phyloP scores from a whole-genome alignment of 2,113 vertebrate species.

The Brachirus orientalis region DNA sequence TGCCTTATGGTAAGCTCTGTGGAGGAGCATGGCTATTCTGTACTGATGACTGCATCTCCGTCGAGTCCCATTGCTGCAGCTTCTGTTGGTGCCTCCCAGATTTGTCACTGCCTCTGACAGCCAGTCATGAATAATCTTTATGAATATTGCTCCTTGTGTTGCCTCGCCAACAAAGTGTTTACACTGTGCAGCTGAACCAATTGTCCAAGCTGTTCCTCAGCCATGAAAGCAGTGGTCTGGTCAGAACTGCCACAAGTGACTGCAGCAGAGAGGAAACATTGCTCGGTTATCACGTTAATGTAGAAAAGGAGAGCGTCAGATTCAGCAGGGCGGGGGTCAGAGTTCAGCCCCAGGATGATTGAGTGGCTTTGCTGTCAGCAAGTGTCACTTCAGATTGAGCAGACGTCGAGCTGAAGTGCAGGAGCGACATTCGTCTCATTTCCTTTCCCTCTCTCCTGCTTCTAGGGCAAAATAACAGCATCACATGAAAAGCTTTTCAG shows the following conservation, averaged over 20 bases:
- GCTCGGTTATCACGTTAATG: slow-evolving; percentile 14
- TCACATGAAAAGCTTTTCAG: slow-evolving; percentile 48
- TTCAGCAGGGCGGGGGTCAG: slow-evolving; percentile 45
- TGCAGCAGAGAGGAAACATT: slow-evolving; percentile 32
- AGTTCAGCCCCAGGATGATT: slow-evolving; percentile 52
- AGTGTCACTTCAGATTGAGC: slow-evolving; percentile 57
- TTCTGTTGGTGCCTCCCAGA: slow-evolving; percentile 42
- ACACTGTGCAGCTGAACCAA: slow-evolving; percentile 45
- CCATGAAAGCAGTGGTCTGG: slow-evolving; percentile 37
- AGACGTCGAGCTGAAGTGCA: slow-evolving; percentile 50
- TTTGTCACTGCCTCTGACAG: slow-evolving; percentile 56
- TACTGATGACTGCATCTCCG: slow-evolving; percentile 52
- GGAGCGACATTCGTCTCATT: slow-evolving; percentile 34
- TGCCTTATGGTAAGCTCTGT: no score
- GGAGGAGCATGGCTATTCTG: slow-evolving; percentile 47
- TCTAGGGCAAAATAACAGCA: slow-evolving; percentile 16
- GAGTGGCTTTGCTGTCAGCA: slow-evolving; percentile 48
- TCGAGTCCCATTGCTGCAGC: slow-evolving; percentile 30
- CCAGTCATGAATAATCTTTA: slow-evolving; percentile 61
- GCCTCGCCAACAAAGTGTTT: slow-evolving; percentile 38
- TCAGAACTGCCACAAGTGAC: slow-evolving; percentile 41
- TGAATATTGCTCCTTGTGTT: slow-evolving; percentile 58
- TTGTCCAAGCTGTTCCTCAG: slow-evolving; percentile 44
- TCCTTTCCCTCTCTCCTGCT: slow-evolving; percentile 28
- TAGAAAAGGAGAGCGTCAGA: slow-evolving; percentile 7